Percentiles rank a stretch among this genome's conserved stretches.
Conservation (phyloP, 2,888 invertebrate genomes). For the Protodeltote pygarga region DNA sequence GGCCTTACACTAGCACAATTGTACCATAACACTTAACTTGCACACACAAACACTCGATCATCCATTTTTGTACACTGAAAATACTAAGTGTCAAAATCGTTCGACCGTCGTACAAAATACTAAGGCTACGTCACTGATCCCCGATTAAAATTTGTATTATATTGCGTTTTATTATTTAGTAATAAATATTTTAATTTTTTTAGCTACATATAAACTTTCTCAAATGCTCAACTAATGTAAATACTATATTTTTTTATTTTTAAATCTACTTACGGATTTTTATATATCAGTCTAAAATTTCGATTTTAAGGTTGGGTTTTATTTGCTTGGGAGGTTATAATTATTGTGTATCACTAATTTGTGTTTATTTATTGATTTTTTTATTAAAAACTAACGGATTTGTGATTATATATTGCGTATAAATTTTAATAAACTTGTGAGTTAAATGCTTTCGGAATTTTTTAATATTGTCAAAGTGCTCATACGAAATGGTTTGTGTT, state of each 20-base stretch:
- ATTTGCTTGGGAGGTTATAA: slow-evolving; percentile 75
- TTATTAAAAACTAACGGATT: slow-evolving; percentile 63
- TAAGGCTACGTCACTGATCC: slow-evolving; percentile 83
- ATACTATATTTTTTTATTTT: slow-evolving; percentile 78
- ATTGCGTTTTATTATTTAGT: slow-evolving; percentile 63
- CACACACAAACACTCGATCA: slow-evolving; percentile 54
- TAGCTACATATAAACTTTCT: slow-evolving; percentile 79
- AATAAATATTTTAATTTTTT: slow-evolving; percentile 58
- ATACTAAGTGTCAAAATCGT: slow-evolving; percentile 72
- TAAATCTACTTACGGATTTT: slow-evolving; percentile 73
- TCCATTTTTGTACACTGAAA: slow-evolving; percentile 71
- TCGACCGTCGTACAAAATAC: slow-evolving; percentile 78
- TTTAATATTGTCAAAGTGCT: slow-evolving; percentile 73
- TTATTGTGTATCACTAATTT: slow-evolving; percentile 62
- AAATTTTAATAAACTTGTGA: slow-evolving; percentile 69
- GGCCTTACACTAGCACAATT: slow-evolving; percentile 56
- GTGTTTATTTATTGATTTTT: slow-evolving; percentile 67
- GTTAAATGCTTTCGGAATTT: slow-evolving; percentile 47
- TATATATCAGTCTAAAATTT: slow-evolving; percentile 86
- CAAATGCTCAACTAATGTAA: slow-evolving; percentile 87
- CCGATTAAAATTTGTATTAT: slow-evolving; percentile 71
- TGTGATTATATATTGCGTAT: slow-evolving; percentile 79
- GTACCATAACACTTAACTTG: slow-evolving; percentile 53
- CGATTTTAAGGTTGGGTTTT: slow-evolving; percentile 81
- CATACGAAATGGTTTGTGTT: slow-evolving; percentile 67